Evolutionary conservation across 2,797 vertebrate species (phyloP).

Genomic region (Clarias fuscus): DNA sequence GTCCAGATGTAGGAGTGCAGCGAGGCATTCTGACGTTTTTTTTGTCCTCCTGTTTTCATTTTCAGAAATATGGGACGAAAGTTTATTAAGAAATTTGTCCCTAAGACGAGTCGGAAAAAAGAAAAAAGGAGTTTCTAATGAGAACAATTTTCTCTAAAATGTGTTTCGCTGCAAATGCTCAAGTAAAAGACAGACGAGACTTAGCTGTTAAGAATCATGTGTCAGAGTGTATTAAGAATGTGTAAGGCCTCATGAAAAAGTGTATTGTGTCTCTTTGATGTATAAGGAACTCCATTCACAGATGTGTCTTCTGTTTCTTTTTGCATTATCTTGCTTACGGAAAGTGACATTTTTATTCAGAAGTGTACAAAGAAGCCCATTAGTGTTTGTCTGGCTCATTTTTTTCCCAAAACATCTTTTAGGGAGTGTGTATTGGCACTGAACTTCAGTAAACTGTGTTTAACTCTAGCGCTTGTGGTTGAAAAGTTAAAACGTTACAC

Average conservation of each 20-base stretch:
- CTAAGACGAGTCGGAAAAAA: background rate
- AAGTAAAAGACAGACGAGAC: conserved; percentile 9
- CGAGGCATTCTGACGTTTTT: background rate
- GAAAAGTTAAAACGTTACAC: conserved; percentile 3
- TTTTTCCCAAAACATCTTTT: background rate
- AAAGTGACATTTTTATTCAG: conserved; percentile 31
- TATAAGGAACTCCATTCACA: conserved; percentile 15
- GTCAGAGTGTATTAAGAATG: conserved; percentile 27
- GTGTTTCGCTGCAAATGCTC: conserved; percentile 5
- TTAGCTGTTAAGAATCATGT: conserved; percentile 23
- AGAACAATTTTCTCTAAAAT: conserved; percentile 1
- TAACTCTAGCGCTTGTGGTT: background rate
- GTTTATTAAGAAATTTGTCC: background rate
- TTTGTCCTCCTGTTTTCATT: conserved; percentile 1
- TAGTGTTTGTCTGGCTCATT: conserved; percentile 26
- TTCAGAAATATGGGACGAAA: background rate
- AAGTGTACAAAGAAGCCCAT: conserved; percentile 36
- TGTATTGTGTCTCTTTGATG: conserved; percentile 21
- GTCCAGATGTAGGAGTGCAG: conserved; percentile 1
- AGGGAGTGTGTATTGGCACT: conserved; percentile 5
- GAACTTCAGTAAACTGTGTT: conserved; percentile 22
- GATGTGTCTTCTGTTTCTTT: conserved; percentile 13
- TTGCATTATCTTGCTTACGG: conserved; percentile 32
- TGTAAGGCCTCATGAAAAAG: conserved; percentile 3
- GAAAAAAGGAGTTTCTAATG: background rate